Evolutionary conservation across 2,113 vertebrate species (phyloP), one percentile per base, ranked within the genome.

Genomic region (Parotia lawesii): DNA sequence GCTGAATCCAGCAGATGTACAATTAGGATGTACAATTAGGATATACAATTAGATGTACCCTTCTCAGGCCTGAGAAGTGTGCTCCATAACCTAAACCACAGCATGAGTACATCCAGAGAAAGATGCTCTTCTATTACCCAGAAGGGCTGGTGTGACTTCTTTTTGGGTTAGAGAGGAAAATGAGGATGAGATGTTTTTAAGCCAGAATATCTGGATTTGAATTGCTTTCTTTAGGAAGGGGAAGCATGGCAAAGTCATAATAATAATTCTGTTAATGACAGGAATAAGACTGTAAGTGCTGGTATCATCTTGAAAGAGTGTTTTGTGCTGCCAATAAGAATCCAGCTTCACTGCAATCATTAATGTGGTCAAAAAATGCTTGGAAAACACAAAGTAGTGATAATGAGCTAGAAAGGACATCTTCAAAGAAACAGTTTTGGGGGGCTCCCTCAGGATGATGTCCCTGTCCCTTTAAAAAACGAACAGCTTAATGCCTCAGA

Each of bases 301-400:
- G 71, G 58, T 94, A 81, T 94, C 82, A 83, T 94, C 90, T 90
- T 88, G 75, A 66, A 91, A 82, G 90, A 87, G 67, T 70, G 57
- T 89, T 91, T 91, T 69, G 87, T 85, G 60, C 79, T 96, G 85
- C 85, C 90, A 93, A 29, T 92, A 80, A 79, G 82, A 94, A 77
- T 58, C 71, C 35, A 62, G 58, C 50, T 91, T 62, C 3, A 2
- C 42, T 87, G 51, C 50, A 79, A 73, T 66, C 58, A 85, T 90
- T 91, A 88, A 88, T 12, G 54, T 79, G 72, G 88, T 70, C 50
- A 61, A 47, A 95, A 91, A 82, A 19, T 3, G n/a, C 61, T 85
- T 8, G 10, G 82, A 76, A 93, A 93, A 92, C 61, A 84, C 10
- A 5, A 72, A 71, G 25, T 13, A 57, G 22, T 29, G 53, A 62